Conservation (phyloP, 1,140 invertebrate species). For the Parasteatoda tepidariorum region DNA sequence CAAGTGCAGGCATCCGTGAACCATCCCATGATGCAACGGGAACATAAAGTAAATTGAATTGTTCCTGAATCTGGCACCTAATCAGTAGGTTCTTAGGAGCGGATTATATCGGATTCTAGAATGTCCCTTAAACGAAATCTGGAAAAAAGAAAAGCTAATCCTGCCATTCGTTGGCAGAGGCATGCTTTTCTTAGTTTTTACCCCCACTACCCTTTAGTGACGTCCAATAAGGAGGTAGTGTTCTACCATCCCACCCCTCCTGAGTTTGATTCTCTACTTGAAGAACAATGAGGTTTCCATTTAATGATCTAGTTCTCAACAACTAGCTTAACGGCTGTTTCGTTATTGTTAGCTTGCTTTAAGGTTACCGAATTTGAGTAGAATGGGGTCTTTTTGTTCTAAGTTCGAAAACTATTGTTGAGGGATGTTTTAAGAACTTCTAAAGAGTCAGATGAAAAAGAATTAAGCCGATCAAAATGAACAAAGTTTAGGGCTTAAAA, state of each 20-base stretch:
- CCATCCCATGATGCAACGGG: conserved; percentile 36
- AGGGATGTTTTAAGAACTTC: no score
- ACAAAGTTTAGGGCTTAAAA: no score
- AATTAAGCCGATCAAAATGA: no score
- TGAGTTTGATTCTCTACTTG: neutral
- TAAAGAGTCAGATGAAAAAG: no score
- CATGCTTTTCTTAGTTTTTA: conserved; percentile 11
- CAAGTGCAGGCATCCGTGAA: conserved; percentile 52
- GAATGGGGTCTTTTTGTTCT: no score
- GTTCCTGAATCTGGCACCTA: conserved; percentile 58
- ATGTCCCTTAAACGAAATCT: conserved; percentile 51
- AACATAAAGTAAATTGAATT: conserved; percentile 59
- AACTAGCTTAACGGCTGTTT: conserved; percentile 50
- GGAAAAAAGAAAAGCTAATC: conserved; percentile 54
- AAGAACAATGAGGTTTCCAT: conserved; percentile 57
- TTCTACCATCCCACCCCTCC: neutral
- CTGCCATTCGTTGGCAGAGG: conserved; percentile 16
- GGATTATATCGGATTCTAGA: conserved; percentile 57
- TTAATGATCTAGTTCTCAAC: conserved; percentile 54
- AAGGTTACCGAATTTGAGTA: conserved; percentile 30
- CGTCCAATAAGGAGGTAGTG: neutral
- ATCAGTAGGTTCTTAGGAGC: conserved; percentile 53
- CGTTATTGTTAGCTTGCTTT: conserved; percentile 37
- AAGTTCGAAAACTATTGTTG: no score
- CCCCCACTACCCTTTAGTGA: neutral